Evolutionary conservation across 2,797 vertebrate genomes (phyloP).

Genomic region (Pagetopsis macropterus): DNA sequence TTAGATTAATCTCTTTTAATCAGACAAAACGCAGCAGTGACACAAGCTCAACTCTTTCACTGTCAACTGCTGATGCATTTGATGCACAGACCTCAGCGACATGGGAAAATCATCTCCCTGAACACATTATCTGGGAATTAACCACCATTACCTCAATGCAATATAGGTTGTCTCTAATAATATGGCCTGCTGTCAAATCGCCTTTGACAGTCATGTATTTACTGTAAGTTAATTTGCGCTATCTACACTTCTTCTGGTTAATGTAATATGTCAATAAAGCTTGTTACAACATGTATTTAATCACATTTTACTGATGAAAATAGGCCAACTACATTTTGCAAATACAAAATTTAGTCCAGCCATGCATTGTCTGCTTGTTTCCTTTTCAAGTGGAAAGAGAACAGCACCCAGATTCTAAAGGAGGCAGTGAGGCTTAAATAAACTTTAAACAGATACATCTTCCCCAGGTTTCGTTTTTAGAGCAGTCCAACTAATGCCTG

Average conservation of each 20-base stretch:
- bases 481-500: slow-evolving; percentile 36
- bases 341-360: neutral
- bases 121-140: slow-evolving; percentile 61
- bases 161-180: slow-evolving; percentile 39
- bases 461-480: slow-evolving; percentile 47
- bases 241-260: too few species aligned
- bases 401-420: slow-evolving; percentile 35
- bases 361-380: slow-evolving; percentile 11
- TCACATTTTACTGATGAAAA: neutral
- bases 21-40: slow-evolving; percentile 57
- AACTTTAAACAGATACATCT: slow-evolving; percentile 57
- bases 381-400: slow-evolving; percentile 33
- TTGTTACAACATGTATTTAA: slow-evolving; percentile 3
- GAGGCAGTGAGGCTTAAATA: slow-evolving; percentile 35
- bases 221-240: neutral
- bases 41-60: slow-evolving; percentile 41
- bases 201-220: neutral
- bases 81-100: slow-evolving; percentile 18
- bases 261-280: neutral
- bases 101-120: slow-evolving; percentile 44
- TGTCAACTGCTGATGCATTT: slow-evolving; percentile 44
- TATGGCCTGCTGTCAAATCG: slow-evolving; percentile 13
- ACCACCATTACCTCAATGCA: slow-evolving; percentile 40
- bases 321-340: slow-evolving; percentile 13
- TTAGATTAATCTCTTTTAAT: slow-evolving; percentile 76